A percentile compares a stretch with the other conserved stretches of the same genome.
phyloP scores from a whole-genome alignment of 2,888 invertebrate genomes.

The Boloria euphrosyne region DNA sequence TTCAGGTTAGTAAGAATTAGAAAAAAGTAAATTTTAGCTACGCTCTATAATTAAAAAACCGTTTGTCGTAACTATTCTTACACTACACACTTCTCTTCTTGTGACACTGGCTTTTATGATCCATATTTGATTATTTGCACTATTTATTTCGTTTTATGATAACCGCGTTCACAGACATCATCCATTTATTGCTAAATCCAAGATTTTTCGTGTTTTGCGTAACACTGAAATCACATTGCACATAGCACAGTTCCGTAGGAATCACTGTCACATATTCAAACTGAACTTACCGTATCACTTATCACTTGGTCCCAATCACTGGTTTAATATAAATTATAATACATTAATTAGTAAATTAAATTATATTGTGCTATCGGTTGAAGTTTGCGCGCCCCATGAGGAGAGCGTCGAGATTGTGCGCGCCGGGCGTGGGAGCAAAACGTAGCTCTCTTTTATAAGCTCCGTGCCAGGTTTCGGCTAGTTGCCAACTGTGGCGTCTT shows the following conservation, averaged over 20 bases:
- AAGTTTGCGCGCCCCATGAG: slow-evolving; percentile 81
- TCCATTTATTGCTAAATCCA: slow-evolving; percentile 58
- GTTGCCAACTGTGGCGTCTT: slow-evolving; percentile 60
- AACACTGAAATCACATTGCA: slow-evolving; percentile 74
- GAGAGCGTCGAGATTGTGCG: slow-evolving; percentile 72
- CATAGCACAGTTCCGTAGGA: slow-evolving; percentile 69
- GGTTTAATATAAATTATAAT: slow-evolving; percentile 50
- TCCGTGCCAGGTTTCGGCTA: slow-evolving; percentile 69
- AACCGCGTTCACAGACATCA: slow-evolving; percentile 44
- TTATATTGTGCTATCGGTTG: slow-evolving; percentile 69
- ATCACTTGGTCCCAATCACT: slow-evolving; percentile 79
- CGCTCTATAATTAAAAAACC: slow-evolving; percentile 15
- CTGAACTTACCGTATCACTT: slow-evolving; percentile 79
- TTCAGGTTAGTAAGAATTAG: slow-evolving; percentile 14
- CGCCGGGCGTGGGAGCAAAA: slow-evolving; percentile 74
- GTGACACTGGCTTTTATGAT: slow-evolving; percentile 64
- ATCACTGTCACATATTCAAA: slow-evolving; percentile 62
- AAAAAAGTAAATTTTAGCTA: slow-evolving; percentile 9
- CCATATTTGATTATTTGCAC: slow-evolving; percentile 36
- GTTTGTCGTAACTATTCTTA: slow-evolving; percentile 19
- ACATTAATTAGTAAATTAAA: slow-evolving; percentile 49
- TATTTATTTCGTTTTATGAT: slow-evolving; percentile 24
- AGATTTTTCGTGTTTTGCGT: slow-evolving; percentile 44
- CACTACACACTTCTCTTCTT: slow-evolving; percentile 51
- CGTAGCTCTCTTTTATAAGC: slow-evolving; percentile 78